Evolutionary conservation across 2,797 vertebrate species (phyloP).

Genomic region (Rhadinocentrus ornatus): DNA sequence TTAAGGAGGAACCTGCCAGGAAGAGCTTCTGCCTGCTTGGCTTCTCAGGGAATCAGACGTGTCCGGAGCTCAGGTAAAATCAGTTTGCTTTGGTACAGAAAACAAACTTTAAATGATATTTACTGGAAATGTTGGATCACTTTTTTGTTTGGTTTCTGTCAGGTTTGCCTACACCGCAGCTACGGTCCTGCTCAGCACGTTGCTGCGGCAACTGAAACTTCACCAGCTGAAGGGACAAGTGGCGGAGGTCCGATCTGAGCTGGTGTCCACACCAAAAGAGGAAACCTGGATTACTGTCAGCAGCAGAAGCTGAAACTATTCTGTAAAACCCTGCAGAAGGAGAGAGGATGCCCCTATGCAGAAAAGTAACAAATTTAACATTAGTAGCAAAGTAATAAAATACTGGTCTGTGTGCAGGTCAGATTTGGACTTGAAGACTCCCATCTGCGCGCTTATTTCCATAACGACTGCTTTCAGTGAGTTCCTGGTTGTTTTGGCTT

Average conservation of each 20-base stretch:
- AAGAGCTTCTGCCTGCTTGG: conserved; percentile 92
- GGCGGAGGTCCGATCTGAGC: conserved; percentile 90
- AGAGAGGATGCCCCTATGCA: background rate
- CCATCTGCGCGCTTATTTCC: background rate
- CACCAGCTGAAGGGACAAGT: conserved; percentile 86
- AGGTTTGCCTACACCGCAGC: conserved; percentile 94
- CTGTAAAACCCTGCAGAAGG: background rate
- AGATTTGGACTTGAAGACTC: background rate
- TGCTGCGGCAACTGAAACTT: conserved; percentile 88
- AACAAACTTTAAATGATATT: background rate
- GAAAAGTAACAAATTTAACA: background rate
- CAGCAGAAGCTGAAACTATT: conserved; percentile 80
- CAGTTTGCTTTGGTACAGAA: background rate
- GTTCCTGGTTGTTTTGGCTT: background rate
- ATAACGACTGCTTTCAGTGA: conserved; percentile 13
- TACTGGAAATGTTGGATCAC: background rate
- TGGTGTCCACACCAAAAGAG: conserved; percentile 93
- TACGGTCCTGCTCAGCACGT: conserved; percentile 87
- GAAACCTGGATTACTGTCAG: conserved; percentile 95
- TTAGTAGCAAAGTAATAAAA: conserved; percentile 14
- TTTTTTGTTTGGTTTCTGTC: background rate
- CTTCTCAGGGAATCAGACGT: conserved; percentile 93
- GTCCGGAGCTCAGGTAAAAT: conserved; percentile 92
- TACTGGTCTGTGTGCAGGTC: background rate
- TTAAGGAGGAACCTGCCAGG: conserved; percentile 85